These are phyloP conservation scores for Psammodynastes pulverulentus DNA, from an alignment of 2,113 vertebrate genomes.

Conservation along the genomic window DNA sequence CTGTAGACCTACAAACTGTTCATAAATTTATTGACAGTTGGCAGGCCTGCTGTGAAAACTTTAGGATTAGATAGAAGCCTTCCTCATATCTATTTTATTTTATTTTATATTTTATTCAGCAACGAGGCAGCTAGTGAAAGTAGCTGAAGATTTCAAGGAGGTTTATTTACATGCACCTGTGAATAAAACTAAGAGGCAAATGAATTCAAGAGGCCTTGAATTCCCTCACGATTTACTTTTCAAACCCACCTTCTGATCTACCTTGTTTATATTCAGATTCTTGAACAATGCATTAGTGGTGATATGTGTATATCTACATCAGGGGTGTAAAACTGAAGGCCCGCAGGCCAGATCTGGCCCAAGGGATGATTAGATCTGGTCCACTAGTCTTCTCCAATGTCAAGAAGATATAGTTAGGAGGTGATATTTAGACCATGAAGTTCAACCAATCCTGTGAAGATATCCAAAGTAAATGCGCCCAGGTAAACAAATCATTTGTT, in stretches of 20 bases:
- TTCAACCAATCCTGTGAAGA: background rate
- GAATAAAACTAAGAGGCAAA: constrained; percentile 45
- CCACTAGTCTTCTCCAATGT: too few relatives aligned
- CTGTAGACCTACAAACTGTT: constrained; percentile 64
- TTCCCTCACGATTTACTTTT: background rate
- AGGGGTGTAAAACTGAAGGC: too few relatives aligned
- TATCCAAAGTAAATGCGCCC: background rate
- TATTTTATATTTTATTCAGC: constrained; percentile 20
- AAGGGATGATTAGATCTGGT: too few relatives aligned
- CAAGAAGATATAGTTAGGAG: background rate
- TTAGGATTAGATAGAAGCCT: constrained; percentile 34
- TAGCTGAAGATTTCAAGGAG: constrained; percentile 41
- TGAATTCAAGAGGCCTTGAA: background rate
- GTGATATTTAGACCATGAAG: background rate
- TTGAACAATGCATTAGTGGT: constrained; percentile 11
- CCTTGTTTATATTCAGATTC: constrained; percentile 23
- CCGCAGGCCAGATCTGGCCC: too few relatives aligned
- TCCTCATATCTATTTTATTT: constrained; percentile 47
- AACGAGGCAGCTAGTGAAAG: constrained; percentile 41
- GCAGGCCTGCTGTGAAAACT: constrained; percentile 55
- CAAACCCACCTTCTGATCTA: background rate
- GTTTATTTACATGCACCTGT: constrained; percentile 48
- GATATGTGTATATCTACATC: background rate
- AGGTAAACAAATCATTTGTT: background rate
- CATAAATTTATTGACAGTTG: constrained; percentile 57